Conservation (phyloP, 2,113 vertebrate genomes). For the Sebastes schlegelii region DNA sequence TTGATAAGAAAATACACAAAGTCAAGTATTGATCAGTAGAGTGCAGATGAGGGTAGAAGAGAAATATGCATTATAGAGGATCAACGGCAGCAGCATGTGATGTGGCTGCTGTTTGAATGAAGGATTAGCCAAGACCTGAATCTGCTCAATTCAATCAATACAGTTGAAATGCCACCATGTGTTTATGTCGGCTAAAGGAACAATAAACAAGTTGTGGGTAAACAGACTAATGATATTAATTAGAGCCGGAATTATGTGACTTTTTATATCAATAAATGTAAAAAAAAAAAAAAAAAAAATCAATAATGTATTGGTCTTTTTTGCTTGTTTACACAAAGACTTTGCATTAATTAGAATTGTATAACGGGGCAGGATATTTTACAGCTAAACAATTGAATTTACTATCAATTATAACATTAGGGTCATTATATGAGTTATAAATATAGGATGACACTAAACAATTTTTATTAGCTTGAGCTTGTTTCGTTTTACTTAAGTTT, state of each 20-base stretch:
- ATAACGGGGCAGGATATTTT: background rate
- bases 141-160: slow-evolving; percentile 10
- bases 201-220: background rate
- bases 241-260: background rate
- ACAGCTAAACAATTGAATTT: background rate
- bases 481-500: background rate
- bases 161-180: slow-evolving; percentile 5
- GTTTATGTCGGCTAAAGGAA: slow-evolving; percentile 9
- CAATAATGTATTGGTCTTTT: background rate
- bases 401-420: background rate
- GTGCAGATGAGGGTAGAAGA: slow-evolving; percentile 9
- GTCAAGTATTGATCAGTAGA: slow-evolving; percentile 24
- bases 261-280: background rate
- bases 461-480: background rate
- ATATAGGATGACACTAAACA: background rate
- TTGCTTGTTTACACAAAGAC: background rate
- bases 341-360: background rate
- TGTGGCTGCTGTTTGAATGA: slow-evolving; percentile 1
- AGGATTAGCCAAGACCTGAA: slow-evolving; percentile 17
- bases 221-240: slow-evolving; percentile 12
- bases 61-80: background rate
- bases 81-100: background rate
- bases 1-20: background rate
- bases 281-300: background rate
- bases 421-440: too few species aligned